These are phyloP conservation scores for Xiphophorus couchianus DNA, from an alignment of 2,113 vertebrate genomes.

Conservation along the genomic window DNA sequence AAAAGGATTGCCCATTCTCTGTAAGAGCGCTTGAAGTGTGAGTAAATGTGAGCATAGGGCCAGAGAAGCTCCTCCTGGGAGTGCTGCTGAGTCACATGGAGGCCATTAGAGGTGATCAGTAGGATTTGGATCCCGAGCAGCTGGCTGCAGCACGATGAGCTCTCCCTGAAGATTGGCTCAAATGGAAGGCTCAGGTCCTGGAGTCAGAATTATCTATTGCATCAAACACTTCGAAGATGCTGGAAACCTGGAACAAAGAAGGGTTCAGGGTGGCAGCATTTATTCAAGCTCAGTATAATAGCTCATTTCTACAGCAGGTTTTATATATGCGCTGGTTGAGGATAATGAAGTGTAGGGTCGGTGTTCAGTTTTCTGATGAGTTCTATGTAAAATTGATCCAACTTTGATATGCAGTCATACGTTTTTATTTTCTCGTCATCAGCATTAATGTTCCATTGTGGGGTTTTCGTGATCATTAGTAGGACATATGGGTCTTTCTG, in stretches of 20 bases:
- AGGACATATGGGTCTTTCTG: too few species aligned
- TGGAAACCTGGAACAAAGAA: background rate
- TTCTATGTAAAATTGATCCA: background rate
- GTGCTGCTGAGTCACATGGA: constrained; percentile 13
- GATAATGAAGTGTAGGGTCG: background rate
- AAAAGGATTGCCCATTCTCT: background rate
- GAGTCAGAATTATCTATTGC: constrained; percentile 28
- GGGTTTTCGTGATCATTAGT: too few species aligned
- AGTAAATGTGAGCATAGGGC: constrained; percentile 19
- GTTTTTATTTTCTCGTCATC: too few species aligned
- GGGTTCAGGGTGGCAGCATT: too few species aligned
- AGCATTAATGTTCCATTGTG: too few species aligned
- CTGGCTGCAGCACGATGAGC: constrained; percentile 45
- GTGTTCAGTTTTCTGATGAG: background rate
- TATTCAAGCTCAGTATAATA: too few species aligned
- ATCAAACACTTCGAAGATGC: constrained; percentile 4
- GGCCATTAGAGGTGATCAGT: constrained; percentile 58
- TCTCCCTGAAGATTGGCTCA: constrained; percentile 24
- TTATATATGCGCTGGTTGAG: background rate
- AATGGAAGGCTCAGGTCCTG: constrained; percentile 15
- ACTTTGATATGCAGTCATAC: background rate
- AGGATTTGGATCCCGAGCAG: constrained; percentile 45
- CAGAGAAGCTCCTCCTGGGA: constrained; percentile 21
- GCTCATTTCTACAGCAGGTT: background rate
- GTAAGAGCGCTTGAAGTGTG: constrained; percentile 15